Evolutionary conservation across 2,797 vertebrate species (phyloP), one percentile per base, ranked within the genome.

Genomic region (Alosa sapidissima): DNA sequence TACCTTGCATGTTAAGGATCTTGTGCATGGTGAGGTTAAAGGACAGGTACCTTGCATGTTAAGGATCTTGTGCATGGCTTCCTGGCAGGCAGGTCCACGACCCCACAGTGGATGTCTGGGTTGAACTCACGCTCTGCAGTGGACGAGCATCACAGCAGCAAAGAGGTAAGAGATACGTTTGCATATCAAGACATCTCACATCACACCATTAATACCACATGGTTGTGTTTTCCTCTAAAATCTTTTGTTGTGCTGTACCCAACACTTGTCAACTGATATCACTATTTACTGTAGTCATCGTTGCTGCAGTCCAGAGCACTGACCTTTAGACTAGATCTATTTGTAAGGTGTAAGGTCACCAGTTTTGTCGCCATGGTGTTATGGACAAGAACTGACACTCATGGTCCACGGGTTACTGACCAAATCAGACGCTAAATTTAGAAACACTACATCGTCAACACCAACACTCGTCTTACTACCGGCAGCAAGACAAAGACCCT

Each of bases 61-160:
- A 99, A 96, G 93, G 98, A 99, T 95, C 98, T 97, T 93, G 98
- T 99, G 95, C 98, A 99, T 94, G 97, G 96, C 95, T 99, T 99
- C 93, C 97, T 97, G 91, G 97, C 96, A 87, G 98, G 97, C 87
- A 97, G 92, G 95, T 99, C 98, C 92, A 99, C 89, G 90, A 99
- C 98, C 85, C 98, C 98, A 96, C 98, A 99, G 94, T 99, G 98
- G 93, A 97, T 94, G 94, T 99, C 98, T 91, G 98, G 96, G 94
- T 98, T 98, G 95, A 98, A 99, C 94, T 99, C 98, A 88, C 98
- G 97, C 92, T 99, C 98, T 99, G 91, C 85, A 90, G 19, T 47
- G 19, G 16, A 47, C 36, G 36, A 47, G 2, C 5, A 78, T 6
- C 72, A 78, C 16, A 78, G n/a, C 81, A 58, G 72, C 3, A 11